These are phyloP conservation scores for Drosophila kohkoa DNA, from an alignment of 1,140 invertebrate genomes.

Conservation along the genomic window DNA sequence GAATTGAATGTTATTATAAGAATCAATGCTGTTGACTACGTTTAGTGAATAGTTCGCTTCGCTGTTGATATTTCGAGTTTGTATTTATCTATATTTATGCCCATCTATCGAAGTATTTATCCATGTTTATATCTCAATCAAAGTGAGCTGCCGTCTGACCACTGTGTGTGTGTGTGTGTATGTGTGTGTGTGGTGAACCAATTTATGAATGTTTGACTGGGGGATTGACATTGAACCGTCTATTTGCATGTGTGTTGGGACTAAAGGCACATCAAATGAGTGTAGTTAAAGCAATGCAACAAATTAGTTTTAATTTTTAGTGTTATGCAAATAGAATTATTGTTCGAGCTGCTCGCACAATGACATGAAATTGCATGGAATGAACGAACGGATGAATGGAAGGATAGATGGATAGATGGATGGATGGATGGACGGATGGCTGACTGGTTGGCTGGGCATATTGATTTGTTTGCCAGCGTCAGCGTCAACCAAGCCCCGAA, in stretches of 20 bases:
- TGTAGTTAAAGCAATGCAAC: slow-evolving; percentile 25
- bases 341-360: slow-evolving; percentile 41
- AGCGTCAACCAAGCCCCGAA: slow-evolving; percentile 31
- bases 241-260: slow-evolving; percentile 5
- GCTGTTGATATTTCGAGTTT: not conserved
- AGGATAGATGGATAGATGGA: slow-evolving; percentile 20
- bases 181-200: not conserved
- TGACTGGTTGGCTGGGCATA: slow-evolving; percentile 40
- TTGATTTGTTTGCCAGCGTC: slow-evolving; percentile 69
- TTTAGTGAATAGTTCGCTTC: no score
- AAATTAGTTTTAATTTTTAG: slow-evolving; percentile 41
- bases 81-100: not conserved
- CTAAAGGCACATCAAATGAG: slow-evolving; percentile 11
- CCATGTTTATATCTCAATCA: not conserved
- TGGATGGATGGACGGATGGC: no score
- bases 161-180: not conserved
- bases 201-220: not conserved
- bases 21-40: not conserved
- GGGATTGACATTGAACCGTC: slow-evolving; percentile 11
- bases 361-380: slow-evolving; percentile 33
- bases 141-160: not conserved
- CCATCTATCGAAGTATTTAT: not conserved
- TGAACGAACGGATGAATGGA: slow-evolving; percentile 43
- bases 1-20: no score
- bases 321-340: slow-evolving; percentile 64